Conservation (phyloP, 2,113 vertebrate species). For the Puffinus mauretanicus region DNA sequence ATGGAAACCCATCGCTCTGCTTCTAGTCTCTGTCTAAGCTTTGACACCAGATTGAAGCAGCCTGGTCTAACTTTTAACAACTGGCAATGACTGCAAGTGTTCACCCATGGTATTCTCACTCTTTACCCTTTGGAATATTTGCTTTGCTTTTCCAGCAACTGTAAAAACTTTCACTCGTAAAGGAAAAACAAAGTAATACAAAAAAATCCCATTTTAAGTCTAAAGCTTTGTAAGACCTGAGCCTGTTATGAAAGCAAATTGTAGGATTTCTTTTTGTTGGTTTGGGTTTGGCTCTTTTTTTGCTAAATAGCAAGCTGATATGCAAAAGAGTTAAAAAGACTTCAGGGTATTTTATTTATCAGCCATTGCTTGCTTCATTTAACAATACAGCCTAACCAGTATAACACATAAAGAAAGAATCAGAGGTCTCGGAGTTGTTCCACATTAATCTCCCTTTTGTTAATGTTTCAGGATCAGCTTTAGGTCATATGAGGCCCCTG, state of each 20-base stretch:
- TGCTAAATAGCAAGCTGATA: background rate
- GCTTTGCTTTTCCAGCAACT: background rate
- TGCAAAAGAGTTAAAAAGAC: background rate
- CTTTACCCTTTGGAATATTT: background rate
- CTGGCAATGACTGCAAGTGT: background rate
- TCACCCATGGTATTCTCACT: background rate
- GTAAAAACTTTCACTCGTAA: background rate
- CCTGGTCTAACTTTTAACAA: background rate
- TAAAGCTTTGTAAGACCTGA: background rate
- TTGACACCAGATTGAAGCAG: background rate
- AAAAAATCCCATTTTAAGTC: background rate
- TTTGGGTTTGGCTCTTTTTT: background rate
- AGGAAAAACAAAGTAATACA: background rate
- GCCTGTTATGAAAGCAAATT: background rate
- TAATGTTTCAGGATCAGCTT: background rate
- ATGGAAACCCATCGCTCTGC: background rate
- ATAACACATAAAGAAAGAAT: background rate
- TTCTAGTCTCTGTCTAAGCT: background rate
- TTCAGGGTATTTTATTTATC: slow-evolving; percentile 8
- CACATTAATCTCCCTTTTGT: background rate
- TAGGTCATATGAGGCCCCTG: background rate
- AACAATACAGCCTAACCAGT: background rate
- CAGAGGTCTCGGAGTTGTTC: background rate
- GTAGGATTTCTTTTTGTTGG: background rate
- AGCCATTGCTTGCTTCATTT: background rate